A percentile compares a stretch with the other conserved stretches of the same genome.
Conservation (phyloP, 2,888 invertebrate genomes). For the Lamproptera curius region DNA sequence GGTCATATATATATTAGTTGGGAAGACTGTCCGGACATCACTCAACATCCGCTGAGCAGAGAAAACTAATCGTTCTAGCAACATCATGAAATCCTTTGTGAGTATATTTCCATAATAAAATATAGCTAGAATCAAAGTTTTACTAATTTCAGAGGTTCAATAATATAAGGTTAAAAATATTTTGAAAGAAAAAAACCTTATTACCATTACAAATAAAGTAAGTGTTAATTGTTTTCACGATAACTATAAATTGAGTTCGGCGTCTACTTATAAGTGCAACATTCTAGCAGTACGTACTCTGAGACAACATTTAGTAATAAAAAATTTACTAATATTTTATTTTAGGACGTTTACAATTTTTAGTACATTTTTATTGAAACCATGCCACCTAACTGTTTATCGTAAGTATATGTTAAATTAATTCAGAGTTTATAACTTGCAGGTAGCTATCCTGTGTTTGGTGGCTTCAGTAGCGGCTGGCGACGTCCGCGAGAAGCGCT, state of each 20-base stretch:
- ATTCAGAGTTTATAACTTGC: too few relatives aligned
- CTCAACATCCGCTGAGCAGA: constrained; percentile 3
- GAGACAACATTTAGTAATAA: not conserved
- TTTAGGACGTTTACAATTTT: not conserved
- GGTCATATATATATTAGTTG: constrained; percentile 22
- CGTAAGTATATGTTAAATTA: too few relatives aligned
- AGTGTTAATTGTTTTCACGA: too few relatives aligned
- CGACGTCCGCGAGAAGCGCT: constrained; percentile 42
- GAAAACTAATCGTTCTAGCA: constrained; percentile 6
- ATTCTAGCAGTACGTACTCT: not conserved
- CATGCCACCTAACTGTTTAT: too few relatives aligned
- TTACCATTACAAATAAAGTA: too few relatives aligned
- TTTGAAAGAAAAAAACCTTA: too few relatives aligned
- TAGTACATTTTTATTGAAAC: not conserved
- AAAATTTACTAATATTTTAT: not conserved
- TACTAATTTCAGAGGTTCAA: too few relatives aligned
- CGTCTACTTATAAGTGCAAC: too few relatives aligned
- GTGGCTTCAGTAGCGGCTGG: constrained; percentile 34
- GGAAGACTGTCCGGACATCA: constrained; percentile 18
- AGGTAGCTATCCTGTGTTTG: constrained; percentile 33
- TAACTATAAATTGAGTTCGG: too few relatives aligned
- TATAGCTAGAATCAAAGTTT: too few relatives aligned
- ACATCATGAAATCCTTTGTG: constrained; percentile 46
- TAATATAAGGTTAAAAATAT: too few relatives aligned
- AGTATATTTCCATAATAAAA: constrained; percentile 37